A percentile compares a stretch with the other conserved stretches of the same genome.
Conservation (phyloP, 1,140 invertebrate species). For the Tetramorium parvispinum region DNA sequence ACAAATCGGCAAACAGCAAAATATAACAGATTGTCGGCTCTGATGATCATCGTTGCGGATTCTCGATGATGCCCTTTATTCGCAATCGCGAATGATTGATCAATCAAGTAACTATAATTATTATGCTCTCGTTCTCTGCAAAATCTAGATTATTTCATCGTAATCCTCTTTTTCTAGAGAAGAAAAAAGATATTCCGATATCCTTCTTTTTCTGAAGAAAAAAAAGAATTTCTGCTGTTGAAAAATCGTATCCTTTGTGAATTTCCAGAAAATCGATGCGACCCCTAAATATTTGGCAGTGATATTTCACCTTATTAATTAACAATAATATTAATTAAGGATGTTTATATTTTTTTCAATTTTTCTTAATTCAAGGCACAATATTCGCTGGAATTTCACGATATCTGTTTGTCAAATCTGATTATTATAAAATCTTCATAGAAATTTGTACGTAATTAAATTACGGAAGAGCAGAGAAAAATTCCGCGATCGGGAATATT, state of each 20-base stretch:
- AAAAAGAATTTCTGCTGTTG: background rate
- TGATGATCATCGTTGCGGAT: slow-evolving; percentile 64
- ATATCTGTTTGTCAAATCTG: background rate
- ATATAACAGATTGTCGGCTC: slow-evolving; percentile 80
- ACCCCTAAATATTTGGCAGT: slow-evolving; percentile 24
- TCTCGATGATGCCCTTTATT: slow-evolving; percentile 53
- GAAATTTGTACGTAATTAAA: background rate
- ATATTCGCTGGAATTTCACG: background rate
- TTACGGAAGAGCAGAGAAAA: background rate
- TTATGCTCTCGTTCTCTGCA: background rate
- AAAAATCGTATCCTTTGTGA: background rate
- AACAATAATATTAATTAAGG: slow-evolving; percentile 1
- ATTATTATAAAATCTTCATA: background rate
- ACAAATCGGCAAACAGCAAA: slow-evolving; percentile 65
- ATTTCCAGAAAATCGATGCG: background rate
- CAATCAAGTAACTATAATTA: background rate
- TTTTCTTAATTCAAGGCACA: background rate
- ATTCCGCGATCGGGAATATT: slow-evolving; percentile 18
- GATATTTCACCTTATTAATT: slow-evolving; percentile 15
- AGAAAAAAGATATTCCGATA: background rate
- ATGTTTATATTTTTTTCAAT: background rate
- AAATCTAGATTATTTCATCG: background rate
- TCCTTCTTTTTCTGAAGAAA: background rate
- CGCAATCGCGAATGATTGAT: slow-evolving; percentile 17
- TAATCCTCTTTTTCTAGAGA: background rate